Conservation (phyloP, 2,113 vertebrate genomes). For the Oplegnathus fasciatus region DNA sequence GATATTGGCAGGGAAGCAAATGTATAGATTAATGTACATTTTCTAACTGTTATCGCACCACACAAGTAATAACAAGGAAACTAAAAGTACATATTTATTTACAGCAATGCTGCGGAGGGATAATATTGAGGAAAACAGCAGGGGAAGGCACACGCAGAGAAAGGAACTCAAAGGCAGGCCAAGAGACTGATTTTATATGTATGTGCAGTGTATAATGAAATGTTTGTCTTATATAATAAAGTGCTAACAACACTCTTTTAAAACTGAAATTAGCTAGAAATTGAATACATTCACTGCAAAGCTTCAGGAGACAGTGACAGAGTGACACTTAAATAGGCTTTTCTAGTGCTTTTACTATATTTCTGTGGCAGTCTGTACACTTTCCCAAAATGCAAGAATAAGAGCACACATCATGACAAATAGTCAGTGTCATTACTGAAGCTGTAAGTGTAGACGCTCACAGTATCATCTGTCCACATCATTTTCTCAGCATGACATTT, state of each 20-base stretch:
- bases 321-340: not conserved
- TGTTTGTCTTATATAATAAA: not conserved
- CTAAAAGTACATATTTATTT: slow-evolving; percentile 30
- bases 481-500: slow-evolving; percentile 4
- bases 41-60: slow-evolving; percentile 24
- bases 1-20: slow-evolving; percentile 31
- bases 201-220: not conserved
- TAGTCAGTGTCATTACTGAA: not conserved
- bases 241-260: not conserved
- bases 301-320: not conserved
- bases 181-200: not conserved
- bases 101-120: not conserved
- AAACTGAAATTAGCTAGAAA: not conserved
- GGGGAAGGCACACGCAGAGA: not conserved
- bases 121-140: not conserved
- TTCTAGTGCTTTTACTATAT: not conserved
- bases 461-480: not conserved
- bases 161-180: not conserved
- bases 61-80: slow-evolving; percentile 21
- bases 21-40: slow-evolving; percentile 45
- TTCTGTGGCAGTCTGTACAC: not conserved
- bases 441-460: not conserved
- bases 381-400: not conserved
- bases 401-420: not conserved
- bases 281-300: not conserved